Conservation (phyloP, 2,797 vertebrate species). For the Poeciliopsis gracilis region DNA sequence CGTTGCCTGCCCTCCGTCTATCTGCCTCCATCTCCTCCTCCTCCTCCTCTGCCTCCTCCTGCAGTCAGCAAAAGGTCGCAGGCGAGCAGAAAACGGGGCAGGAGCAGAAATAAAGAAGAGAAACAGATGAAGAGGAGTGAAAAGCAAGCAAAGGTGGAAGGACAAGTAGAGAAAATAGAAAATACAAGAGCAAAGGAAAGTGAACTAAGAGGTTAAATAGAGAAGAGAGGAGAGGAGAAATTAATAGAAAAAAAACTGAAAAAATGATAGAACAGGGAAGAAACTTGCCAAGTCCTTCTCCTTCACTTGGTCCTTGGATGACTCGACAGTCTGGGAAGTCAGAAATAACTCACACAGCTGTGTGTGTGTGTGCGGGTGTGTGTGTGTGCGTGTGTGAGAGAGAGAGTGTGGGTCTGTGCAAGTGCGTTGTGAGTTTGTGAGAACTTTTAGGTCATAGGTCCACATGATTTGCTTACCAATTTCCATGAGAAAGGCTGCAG, state of each 20-base stretch:
- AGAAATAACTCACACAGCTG: conserved; percentile 74
- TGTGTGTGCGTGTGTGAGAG: conserved; percentile 39
- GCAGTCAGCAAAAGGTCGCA: conserved; percentile 68
- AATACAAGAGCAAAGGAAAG: background rate
- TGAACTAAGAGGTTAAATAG: background rate
- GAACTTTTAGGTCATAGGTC: conserved; percentile 70
- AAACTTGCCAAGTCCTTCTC: conserved; percentile 34
- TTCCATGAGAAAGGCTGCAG: conserved; percentile 75
- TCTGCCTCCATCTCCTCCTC: conserved; percentile 48
- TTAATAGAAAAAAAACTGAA: background rate
- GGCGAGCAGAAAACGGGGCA: conserved; percentile 34
- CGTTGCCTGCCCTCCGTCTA: conserved; percentile 59
- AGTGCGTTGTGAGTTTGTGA: conserved; percentile 32
- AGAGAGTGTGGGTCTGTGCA: conserved; percentile 33
- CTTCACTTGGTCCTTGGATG: conserved; percentile 57
- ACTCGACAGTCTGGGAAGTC: conserved; percentile 70
- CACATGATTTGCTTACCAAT: conserved; percentile 73
- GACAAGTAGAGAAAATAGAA: background rate
- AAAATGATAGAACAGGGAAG: conserved; percentile 12
- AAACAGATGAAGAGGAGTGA: background rate
- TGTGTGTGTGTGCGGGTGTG: conserved; percentile 44
- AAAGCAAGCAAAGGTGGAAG: background rate
- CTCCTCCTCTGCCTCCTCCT: conserved; percentile 39
- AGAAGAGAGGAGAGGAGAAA: background rate
- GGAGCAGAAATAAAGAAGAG: background rate